These are phyloP conservation scores for Antidorcas marsupialis DNA, from an alignment of 2,113 vertebrate genomes.

Conservation along the genomic window DNA sequence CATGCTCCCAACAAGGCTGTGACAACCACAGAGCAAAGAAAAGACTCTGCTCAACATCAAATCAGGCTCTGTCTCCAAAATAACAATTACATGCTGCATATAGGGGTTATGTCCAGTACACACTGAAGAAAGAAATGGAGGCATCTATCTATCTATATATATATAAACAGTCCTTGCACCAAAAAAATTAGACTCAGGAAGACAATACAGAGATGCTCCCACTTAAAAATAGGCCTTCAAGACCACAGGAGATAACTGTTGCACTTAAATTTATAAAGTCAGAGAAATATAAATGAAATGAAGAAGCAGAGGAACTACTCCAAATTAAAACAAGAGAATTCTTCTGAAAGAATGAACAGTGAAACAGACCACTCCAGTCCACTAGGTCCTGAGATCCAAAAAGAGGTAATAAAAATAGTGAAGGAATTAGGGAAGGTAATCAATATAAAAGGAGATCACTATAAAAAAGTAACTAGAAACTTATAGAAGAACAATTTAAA, in stretches of 20 bases:
- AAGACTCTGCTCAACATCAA: background rate
- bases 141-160: background rate
- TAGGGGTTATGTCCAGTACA: background rate
- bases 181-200: background rate
- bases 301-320: background rate
- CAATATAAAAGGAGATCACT: background rate
- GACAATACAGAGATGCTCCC: background rate
- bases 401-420: background rate
- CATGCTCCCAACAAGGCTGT: background rate
- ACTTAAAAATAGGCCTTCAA: background rate
- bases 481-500: background rate
- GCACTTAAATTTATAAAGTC: background rate
- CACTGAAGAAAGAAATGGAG: background rate
- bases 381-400: background rate
- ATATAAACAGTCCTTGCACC: background rate
- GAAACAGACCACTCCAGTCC: background rate
- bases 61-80: background rate
- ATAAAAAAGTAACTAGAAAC: background rate
- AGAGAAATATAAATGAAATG: background rate
- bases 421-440: background rate
- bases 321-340: background rate
- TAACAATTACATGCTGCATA: background rate
- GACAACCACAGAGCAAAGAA: background rate
- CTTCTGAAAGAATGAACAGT: background rate
- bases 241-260: background rate